Conservation (phyloP, 2,888 invertebrate species). For the Pimpla rufipes region DNA sequence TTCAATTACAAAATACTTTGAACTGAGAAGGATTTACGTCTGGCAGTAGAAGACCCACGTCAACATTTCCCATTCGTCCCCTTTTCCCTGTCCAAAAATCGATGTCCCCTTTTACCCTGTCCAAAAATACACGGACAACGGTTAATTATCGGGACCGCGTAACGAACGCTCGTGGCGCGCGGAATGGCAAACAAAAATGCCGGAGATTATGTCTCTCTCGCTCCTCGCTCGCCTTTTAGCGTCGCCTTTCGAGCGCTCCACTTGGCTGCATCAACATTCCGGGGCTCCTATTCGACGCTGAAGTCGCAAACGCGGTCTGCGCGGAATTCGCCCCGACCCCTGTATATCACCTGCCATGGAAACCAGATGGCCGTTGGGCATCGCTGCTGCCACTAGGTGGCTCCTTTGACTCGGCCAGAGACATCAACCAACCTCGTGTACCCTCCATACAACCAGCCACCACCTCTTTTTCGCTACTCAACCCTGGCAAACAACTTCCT, state of each 20-base stretch:
- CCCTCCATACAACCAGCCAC: background rate
- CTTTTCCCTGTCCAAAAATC: too few relatives aligned
- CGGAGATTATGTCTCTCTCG: too few relatives aligned
- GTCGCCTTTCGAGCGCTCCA: background rate
- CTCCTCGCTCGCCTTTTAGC: background rate
- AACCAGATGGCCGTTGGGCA: background rate
- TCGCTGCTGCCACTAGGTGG: background rate
- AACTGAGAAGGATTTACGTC: too few relatives aligned
- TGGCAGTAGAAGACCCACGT: too few relatives aligned
- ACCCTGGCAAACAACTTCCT: background rate
- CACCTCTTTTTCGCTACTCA: background rate
- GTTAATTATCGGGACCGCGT: too few relatives aligned
- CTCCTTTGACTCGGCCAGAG: conserved; percentile 5
- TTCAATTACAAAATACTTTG: too few relatives aligned
- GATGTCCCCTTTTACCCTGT: too few relatives aligned
- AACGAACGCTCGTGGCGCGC: too few relatives aligned
- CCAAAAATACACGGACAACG: too few relatives aligned
- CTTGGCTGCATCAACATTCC: background rate
- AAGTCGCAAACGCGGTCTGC: background rate
- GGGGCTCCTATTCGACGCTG: background rate
- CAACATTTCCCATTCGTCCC: too few relatives aligned
- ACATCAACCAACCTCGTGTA: background rate
- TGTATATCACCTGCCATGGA: background rate
- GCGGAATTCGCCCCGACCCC: background rate
- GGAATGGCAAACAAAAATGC: too few relatives aligned